phyloP scores from a whole-genome alignment of 2,888 invertebrate species.

The Drosophila anomalata region DNA sequence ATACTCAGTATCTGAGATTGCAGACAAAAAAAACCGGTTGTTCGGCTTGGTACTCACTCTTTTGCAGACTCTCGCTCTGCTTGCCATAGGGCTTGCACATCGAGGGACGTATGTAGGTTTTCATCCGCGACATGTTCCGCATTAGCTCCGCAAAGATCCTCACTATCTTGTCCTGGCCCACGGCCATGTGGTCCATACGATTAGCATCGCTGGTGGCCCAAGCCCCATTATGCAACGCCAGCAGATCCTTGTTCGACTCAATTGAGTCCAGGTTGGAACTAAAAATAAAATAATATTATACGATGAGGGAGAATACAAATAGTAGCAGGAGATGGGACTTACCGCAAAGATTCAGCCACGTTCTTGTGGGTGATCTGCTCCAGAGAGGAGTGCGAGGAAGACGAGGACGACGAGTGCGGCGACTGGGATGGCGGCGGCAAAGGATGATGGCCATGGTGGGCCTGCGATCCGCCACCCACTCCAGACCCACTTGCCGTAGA shows the following conservation, averaged over 20 bases:
- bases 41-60: constrained; percentile 86
- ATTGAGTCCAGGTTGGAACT: constrained; percentile 83
- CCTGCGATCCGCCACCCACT: constrained; percentile 32
- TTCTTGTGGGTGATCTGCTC: constrained; percentile 80
- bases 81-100: constrained; percentile 96
- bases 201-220: constrained; percentile 84
- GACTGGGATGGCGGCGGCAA: constrained; percentile 81
- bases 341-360: constrained; percentile 80
- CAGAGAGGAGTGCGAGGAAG: constrained; percentile 74
- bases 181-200: constrained; percentile 82
- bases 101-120: constrained; percentile 93
- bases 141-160: constrained; percentile 93
- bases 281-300: background rate
- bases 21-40: background rate
- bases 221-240: constrained; percentile 88
- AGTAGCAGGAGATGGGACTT: constrained; percentile 14
- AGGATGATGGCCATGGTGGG: constrained; percentile 66
- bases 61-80: constrained; percentile 94
- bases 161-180: constrained; percentile 93
- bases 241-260: constrained; percentile 86
- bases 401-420: constrained; percentile 74
- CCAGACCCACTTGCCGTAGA: constrained; percentile 45
- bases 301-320: background rate
- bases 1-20: constrained; percentile 3
- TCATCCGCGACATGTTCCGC: constrained; percentile 95